phyloP scores from a whole-genome alignment of 2,113 vertebrate species.

The Cryptoleucopteryx plumbea region DNA sequence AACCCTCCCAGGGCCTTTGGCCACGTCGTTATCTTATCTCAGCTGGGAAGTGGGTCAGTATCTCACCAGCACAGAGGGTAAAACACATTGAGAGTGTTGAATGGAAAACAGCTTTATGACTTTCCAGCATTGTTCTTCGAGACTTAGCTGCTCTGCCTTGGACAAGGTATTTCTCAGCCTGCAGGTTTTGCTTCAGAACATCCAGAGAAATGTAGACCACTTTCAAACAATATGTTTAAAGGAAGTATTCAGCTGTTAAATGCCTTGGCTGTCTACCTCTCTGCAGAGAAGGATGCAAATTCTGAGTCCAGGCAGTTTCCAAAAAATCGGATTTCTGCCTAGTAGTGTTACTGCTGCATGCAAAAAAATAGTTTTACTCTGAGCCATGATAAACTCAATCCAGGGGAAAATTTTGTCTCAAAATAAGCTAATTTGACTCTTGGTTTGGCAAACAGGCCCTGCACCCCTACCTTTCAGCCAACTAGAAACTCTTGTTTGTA shows the following conservation, averaged over 20 bases:
- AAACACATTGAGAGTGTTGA: fast-evolving
- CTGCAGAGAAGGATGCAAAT: background rate
- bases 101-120: background rate
- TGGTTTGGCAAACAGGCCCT: background rate
- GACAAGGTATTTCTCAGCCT: background rate
- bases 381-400: background rate
- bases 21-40: background rate
- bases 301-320: background rate
- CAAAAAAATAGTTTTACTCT: background rate
- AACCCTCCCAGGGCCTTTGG: background rate
- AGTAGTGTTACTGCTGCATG: background rate
- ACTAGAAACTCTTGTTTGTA: background rate
- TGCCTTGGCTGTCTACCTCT: background rate
- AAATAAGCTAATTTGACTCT: background rate
- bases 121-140: background rate
- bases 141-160: background rate
- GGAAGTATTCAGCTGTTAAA: background rate
- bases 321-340: background rate
- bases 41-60: background rate
- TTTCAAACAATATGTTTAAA: background rate
- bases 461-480: background rate
- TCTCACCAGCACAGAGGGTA: background rate
- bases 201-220: background rate
- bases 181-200: background rate
- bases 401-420: background rate